phyloP scores from a whole-genome alignment of 2,113 vertebrate species.

The Cnemophilus loriae region DNA sequence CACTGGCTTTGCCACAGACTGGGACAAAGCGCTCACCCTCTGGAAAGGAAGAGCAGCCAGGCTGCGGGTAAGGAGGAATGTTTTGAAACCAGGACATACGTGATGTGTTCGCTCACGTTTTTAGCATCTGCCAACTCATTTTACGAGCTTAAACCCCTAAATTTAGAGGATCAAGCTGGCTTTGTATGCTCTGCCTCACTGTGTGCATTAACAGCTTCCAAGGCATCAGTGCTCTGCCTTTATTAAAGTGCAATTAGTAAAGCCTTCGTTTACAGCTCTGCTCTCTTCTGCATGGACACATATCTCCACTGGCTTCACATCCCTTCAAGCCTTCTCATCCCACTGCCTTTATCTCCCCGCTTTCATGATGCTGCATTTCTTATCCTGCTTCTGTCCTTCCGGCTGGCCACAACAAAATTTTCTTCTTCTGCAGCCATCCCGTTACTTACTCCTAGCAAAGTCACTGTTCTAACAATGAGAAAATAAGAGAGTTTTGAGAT shows the following conservation, averaged over 20 bases:
- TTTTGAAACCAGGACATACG: background rate
- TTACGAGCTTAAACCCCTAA: background rate
- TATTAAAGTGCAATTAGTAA: background rate
- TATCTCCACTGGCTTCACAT: background rate
- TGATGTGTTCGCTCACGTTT: fast-evolving
- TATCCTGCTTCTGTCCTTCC: background rate
- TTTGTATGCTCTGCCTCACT: background rate
- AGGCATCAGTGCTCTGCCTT: background rate
- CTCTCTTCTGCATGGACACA: background rate
- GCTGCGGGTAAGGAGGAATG: background rate
- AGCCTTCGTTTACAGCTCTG: background rate
- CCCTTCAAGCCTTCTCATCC: background rate
- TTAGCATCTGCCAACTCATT: background rate
- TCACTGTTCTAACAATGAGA: background rate
- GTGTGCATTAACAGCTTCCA: background rate
- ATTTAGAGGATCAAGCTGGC: background rate
- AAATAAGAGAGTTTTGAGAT: background rate
- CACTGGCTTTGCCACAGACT: background rate
- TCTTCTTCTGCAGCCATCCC: background rate
- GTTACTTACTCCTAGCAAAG: background rate
- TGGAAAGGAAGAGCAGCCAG: background rate
- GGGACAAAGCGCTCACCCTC: background rate
- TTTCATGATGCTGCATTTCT: fast-evolving
- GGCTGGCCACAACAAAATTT: background rate
- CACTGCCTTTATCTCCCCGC: background rate